A percentile compares a stretch with the other conserved stretches of the same genome.
Conservation (phyloP, 2,797 vertebrate species). For the Coregonus suidteri region DNA sequence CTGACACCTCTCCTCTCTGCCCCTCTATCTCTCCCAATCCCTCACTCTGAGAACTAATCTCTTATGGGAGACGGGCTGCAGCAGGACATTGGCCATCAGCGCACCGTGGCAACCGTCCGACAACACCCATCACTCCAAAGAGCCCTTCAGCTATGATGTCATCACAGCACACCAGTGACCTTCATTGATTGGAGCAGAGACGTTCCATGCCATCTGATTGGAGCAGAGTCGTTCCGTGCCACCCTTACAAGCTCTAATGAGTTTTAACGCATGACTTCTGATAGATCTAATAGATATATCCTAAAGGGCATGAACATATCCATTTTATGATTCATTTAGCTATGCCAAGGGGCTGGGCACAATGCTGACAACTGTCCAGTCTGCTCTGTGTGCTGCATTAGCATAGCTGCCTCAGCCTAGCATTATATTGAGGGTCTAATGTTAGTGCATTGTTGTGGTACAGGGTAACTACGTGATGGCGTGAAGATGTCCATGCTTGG, state of each 20-base stretch:
- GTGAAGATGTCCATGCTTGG: slow-evolving; percentile 52
- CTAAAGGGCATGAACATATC: slow-evolving; percentile 53
- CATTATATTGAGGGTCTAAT: background rate
- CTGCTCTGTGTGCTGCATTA: slow-evolving; percentile 47
- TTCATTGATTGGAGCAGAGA: slow-evolving; percentile 70
- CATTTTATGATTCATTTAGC: slow-evolving; percentile 52
- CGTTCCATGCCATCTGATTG: slow-evolving; percentile 52
- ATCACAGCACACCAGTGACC: slow-evolving; percentile 57
- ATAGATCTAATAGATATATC: slow-evolving; percentile 61
- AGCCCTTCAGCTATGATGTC: slow-evolving; percentile 57
- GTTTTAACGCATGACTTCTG: slow-evolving; percentile 56
- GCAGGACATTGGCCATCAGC: background rate
- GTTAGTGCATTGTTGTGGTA: background rate
- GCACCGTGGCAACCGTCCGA: slow-evolving; percentile 47
- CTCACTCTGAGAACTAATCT: slow-evolving; percentile 1
- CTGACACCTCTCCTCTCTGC: slow-evolving; percentile 43
- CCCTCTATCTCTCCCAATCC: too few relatives aligned
- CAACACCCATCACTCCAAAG: slow-evolving; percentile 69
- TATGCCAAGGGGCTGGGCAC: slow-evolving; percentile 44
- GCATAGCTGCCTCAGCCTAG: slow-evolving; percentile 20
- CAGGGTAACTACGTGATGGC: slow-evolving; percentile 9
- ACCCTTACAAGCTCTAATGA: slow-evolving; percentile 65
- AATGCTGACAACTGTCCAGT: slow-evolving; percentile 42
- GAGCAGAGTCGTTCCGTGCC: slow-evolving; percentile 48
- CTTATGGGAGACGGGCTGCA: background rate